Evolutionary conservation across 2,797 vertebrate species (phyloP).

Genomic region (Lutjanus campechanus): DNA sequence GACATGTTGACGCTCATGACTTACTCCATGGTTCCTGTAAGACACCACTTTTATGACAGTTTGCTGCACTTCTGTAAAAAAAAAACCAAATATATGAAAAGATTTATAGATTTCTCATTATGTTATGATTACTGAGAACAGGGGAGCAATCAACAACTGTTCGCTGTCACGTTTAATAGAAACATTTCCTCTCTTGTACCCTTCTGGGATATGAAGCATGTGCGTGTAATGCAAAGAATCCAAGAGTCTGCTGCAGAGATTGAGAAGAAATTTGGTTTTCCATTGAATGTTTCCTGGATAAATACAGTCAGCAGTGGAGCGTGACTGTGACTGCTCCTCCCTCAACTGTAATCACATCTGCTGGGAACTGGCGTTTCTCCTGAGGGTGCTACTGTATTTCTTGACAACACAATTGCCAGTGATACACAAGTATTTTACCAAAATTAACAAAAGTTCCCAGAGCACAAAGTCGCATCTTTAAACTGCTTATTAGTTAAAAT

Average conservation of each 20-base stretch:
- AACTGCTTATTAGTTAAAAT: neutral
- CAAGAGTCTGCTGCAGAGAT: constrained; percentile 54
- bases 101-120: neutral
- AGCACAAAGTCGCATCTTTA: neutral
- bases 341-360: constrained; percentile 6
- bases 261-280: constrained; percentile 29
- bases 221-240: constrained; percentile 46
- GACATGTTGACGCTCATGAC: constrained; percentile 90
- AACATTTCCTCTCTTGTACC: constrained; percentile 23
- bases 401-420: neutral
- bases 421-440: neutral
- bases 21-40: constrained; percentile 93
- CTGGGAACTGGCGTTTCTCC: constrained; percentile 33
- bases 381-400: constrained; percentile 17
- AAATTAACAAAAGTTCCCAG: neutral
- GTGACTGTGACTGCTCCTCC: constrained; percentile 34
- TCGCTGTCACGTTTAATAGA: constrained; percentile 17
- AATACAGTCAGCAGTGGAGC: constrained; percentile 27
- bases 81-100: neutral
- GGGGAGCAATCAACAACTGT: constrained; percentile 10
- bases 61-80: neutral
- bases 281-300: constrained; percentile 36
- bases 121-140: neutral
- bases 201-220: constrained; percentile 31
- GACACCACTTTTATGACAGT: constrained; percentile 35